Evolutionary conservation across 1,140 invertebrate genomes (phyloP).

Genomic region (Drosophila hydei): DNA sequence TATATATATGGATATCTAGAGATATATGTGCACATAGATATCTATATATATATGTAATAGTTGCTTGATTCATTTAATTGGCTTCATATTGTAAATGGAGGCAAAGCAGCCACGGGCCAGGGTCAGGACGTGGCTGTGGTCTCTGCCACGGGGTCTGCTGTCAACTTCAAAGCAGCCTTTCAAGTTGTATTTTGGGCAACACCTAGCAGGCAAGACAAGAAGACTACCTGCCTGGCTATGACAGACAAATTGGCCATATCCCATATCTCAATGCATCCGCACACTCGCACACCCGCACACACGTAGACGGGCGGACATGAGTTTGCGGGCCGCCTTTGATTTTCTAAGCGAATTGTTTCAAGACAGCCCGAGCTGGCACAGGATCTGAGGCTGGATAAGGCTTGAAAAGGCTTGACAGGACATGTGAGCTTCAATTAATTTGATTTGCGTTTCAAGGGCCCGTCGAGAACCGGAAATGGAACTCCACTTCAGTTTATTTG

Average conservation of each 20-base stretch:
- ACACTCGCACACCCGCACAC: conserved; percentile 14
- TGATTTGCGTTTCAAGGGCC: conserved; percentile 63
- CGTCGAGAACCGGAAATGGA: conserved; percentile 62
- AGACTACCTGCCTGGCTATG: conserved; percentile 34
- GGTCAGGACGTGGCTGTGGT: conserved; percentile 11
- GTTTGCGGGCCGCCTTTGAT: conserved; percentile 73
- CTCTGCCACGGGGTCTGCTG: conserved; percentile 34
- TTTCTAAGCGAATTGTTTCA: conserved; percentile 84
- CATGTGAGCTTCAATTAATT: conserved; percentile 81
- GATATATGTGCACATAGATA: not conserved
- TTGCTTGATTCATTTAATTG: conserved; percentile 41
- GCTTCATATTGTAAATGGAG: conserved; percentile 40
- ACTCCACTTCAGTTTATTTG: conserved; percentile 78
- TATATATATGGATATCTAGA: not conserved
- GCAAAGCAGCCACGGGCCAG: conserved; percentile 17
- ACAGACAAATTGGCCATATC: conserved; percentile 79
- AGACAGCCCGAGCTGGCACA: conserved; percentile 69
- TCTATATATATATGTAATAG: not conserved
- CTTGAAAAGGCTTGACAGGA: conserved; percentile 44
- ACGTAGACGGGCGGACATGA: conserved; percentile 13
- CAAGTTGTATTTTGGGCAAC: conserved; percentile 73
- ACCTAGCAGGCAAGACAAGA: conserved; percentile 43
- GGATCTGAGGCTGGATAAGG: conserved; percentile 1
- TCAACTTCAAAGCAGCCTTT: conserved; percentile 75
- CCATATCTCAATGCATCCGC: conserved; percentile 16